These are phyloP conservation scores for Heterodera schachtii DNA, from an alignment of 1,140 invertebrate species.

Conservation along the genomic window DNA sequence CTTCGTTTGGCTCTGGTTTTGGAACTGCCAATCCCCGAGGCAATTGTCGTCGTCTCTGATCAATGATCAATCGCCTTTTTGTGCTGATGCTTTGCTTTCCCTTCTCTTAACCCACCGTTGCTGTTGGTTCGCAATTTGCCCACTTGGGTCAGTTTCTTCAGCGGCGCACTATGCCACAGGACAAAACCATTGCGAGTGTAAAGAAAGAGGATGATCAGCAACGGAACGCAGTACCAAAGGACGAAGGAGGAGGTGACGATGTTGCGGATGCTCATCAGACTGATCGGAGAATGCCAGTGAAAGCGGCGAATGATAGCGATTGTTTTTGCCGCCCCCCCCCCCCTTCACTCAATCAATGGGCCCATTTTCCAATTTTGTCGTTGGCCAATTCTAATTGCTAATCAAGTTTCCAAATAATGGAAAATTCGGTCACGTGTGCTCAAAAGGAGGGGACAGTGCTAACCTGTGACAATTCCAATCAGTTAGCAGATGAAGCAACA, in stretches of 20 bases:
- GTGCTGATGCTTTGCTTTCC: not conserved
- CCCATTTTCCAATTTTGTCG: not conserved
- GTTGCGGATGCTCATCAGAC: slow-evolving; percentile 28
- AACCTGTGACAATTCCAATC: no score
- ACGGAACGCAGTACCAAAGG: slow-evolving; percentile 61
- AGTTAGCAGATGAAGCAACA: no score
- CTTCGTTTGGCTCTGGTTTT: not conserved
- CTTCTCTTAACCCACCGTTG: slow-evolving; percentile 1
- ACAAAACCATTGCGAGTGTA: slow-evolving; percentile 62
- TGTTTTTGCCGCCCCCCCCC: not conserved
- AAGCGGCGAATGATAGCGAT: no score
- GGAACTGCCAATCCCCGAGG: not conserved
- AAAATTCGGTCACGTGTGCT: no score
- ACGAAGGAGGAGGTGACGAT: slow-evolving; percentile 55
- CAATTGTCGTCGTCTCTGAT: not conserved
- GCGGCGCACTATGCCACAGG: slow-evolving; percentile 48
- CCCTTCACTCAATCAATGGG: not conserved
- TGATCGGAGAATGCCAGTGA: slow-evolving; percentile 19
- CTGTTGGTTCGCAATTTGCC: slow-evolving; percentile 20
- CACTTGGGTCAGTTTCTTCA: slow-evolving; percentile 39
- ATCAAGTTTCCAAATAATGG: no score
- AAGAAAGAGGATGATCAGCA: slow-evolving; percentile 51
- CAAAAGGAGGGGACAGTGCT: no score
- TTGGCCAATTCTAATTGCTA: no score
- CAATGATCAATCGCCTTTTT: not conserved